phyloP scores from a whole-genome alignment of 2,113 vertebrate species.

The Hypanus sabinus region DNA sequence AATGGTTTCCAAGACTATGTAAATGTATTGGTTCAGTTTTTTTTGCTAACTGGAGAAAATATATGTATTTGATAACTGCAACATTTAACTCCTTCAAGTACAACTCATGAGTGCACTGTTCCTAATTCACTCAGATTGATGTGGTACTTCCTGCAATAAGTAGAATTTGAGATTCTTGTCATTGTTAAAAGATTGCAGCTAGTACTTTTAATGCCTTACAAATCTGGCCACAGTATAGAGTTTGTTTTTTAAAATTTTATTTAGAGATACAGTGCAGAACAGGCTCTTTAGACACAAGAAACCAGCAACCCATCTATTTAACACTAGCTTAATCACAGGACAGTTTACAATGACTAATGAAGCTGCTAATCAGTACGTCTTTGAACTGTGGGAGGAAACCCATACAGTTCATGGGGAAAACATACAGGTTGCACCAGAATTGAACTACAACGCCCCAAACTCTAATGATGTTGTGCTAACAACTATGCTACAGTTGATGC shows the following conservation, averaged over 20 bases:
- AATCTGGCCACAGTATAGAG: background rate
- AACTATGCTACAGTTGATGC: too few species aligned
- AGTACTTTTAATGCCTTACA: background rate
- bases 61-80: background rate
- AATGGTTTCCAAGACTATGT: constrained; percentile 20
- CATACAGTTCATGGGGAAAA: too few species aligned
- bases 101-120: background rate
- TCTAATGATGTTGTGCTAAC: too few species aligned
- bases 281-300: too few species aligned
- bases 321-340: too few species aligned
- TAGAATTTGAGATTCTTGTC: background rate
- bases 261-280: too few species aligned
- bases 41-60: background rate
- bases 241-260: background rate
- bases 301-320: too few species aligned
- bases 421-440: too few species aligned
- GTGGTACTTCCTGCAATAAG: background rate
- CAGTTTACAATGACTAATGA: too few species aligned
- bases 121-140: background rate
- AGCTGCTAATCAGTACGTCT: too few species aligned
- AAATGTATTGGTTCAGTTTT: background rate
- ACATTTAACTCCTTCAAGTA: background rate
- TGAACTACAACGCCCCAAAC: too few species aligned
- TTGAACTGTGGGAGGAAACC: too few species aligned
- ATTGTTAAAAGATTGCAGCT: background rate